Evolutionary conservation across 2,888 invertebrate genomes (phyloP), one percentile per base, ranked within the genome.

Genomic region (Automeris io): DNA sequence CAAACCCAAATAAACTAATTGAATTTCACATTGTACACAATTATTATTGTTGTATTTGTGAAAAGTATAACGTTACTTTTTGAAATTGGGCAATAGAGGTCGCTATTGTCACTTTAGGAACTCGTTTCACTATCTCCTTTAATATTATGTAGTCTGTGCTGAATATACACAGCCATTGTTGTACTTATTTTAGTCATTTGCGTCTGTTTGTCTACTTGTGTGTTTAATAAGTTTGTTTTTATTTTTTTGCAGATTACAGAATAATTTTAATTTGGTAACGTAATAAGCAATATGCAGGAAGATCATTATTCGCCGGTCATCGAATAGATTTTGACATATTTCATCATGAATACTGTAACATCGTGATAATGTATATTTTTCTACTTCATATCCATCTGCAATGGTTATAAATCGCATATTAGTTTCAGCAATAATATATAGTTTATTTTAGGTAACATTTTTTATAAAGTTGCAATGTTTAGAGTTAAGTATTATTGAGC

Each of bases 291-390:
- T 8, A 9, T 39, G 18, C n/a, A 29, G 11, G 2, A 19, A 24
- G 7, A 29, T 29, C 13, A 16, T 29, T 16, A n/a, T 16, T 29
- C 16, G 16, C 8, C 29, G 29, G 16, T 7, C 4, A 16, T n/a
- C 16, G n/a, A 16, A 5, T 29, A 7, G 8, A 13, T 16, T 5
- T 16, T 9, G 29, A 5, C 16, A 29, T 18, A 22, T 22, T n/a
- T n/a, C n/a, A 22, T 26, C 34, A 18, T 29, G 12, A 21, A n/a
- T 35, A 29, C 7, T 19, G 18, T 18, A 12, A 18, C 19, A 34
- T 33, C 19, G 29, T 29, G 67, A 73, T 74, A 73, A 64, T 85
- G 83, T 85, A 85, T 79, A 83, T 83, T 82, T 83, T 82, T 79
- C 70, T 79, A 82, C 77, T 70, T 79, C 78, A 80, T 77, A 83